phyloP scores from a whole-genome alignment of 2,888 invertebrate species.

The Malthinus seriepunctatus region DNA sequence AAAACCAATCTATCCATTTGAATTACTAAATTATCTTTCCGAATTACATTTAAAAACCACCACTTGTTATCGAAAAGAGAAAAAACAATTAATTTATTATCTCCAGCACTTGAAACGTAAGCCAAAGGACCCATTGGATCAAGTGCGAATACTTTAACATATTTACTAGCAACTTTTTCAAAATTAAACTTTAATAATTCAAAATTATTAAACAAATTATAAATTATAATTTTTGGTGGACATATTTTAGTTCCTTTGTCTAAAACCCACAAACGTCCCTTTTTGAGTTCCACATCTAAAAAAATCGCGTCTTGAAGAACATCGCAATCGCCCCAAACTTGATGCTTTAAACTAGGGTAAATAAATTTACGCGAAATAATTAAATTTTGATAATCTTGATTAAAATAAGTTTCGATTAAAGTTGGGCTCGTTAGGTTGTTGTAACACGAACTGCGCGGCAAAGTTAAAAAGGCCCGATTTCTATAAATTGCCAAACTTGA shows the following conservation, averaged over 20 bases:
- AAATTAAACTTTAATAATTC: slow-evolving; percentile 38
- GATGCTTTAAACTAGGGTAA: slow-evolving; percentile 30
- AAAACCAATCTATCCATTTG: slow-evolving; percentile 47
- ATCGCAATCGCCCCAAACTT: slow-evolving; percentile 43
- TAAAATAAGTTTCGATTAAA: slow-evolving; percentile 52
- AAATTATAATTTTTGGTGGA: slow-evolving; percentile 52
- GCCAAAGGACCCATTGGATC: slow-evolving; percentile 43
- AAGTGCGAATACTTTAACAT: slow-evolving; percentile 46
- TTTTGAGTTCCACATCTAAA: slow-evolving; percentile 49
- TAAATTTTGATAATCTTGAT: slow-evolving; percentile 32
- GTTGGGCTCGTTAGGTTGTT: slow-evolving; percentile 45
- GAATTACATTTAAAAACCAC: slow-evolving; percentile 45
- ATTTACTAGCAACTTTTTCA: slow-evolving; percentile 38
- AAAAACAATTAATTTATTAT: slow-evolving; percentile 41
- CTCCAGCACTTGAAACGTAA: slow-evolving; percentile 50
- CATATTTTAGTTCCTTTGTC: slow-evolving; percentile 52
- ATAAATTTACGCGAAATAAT: slow-evolving; percentile 6
- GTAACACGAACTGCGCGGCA: slow-evolving; percentile 49
- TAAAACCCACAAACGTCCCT: slow-evolving; percentile 55
- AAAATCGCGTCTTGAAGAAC: slow-evolving; percentile 51
- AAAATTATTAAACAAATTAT: slow-evolving; percentile 48
- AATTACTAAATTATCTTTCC: slow-evolving; percentile 34
- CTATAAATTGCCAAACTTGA: slow-evolving; percentile 52
- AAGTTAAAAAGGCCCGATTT: slow-evolving; percentile 52
- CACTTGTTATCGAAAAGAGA: slow-evolving; percentile 44